phyloP scores from a whole-genome alignment of 2,888 invertebrate species.

The Argynnis bischoffii region DNA sequence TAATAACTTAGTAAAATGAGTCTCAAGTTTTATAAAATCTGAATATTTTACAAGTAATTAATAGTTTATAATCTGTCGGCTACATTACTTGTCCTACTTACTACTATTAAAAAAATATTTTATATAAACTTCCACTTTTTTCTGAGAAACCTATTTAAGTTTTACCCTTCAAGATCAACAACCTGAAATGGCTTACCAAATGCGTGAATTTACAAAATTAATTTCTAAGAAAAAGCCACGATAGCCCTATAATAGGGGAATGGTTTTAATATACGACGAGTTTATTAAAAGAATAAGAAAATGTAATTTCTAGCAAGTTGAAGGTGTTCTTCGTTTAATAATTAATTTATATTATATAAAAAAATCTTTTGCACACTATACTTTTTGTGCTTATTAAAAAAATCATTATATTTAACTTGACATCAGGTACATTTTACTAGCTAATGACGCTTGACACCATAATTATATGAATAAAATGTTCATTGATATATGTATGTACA shows the following conservation, averaged over 20 bases:
- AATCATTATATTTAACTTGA: background rate
- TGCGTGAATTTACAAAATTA: background rate
- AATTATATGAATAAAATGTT: no score
- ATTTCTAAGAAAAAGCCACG: background rate
- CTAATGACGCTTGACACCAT: no score
- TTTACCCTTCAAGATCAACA: slow-evolving; percentile 9
- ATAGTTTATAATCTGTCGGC: no score
- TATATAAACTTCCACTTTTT: background rate
- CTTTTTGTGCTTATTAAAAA: background rate
- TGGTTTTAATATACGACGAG: slow-evolving; percentile 9
- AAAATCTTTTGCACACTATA: background rate
- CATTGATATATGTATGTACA: no score
- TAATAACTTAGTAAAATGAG: no score
- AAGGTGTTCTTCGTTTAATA: background rate
- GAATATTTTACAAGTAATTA: no score
- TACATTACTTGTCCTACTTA: no score
- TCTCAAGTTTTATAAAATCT: no score
- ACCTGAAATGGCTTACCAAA: slow-evolving; percentile 1
- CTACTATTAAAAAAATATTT: no score
- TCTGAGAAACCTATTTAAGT: slow-evolving; percentile 14
- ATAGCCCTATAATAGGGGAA: background rate
- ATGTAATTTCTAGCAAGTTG: background rate
- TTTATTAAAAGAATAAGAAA: slow-evolving; percentile 1
- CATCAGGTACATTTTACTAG: no score
- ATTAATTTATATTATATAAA: background rate